Conservation (phyloP, 2,888 invertebrate species). For the Pandemis heparana region DNA sequence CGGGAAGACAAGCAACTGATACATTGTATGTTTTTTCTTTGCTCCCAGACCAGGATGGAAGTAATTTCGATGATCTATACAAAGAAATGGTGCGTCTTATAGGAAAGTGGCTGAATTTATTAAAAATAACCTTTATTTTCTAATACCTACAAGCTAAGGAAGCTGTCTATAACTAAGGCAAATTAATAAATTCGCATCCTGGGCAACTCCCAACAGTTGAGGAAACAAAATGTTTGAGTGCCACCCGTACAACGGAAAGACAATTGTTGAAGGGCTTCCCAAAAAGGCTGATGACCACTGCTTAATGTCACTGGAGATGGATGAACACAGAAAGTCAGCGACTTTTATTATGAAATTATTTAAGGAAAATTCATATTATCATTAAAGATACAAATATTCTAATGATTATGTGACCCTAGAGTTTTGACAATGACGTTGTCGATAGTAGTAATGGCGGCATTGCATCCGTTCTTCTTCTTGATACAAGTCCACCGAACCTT, state of each 20-base stretch:
- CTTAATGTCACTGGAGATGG: too few relatives aligned
- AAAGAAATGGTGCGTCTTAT: too few relatives aligned
- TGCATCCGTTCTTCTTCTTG: conserved; percentile 79
- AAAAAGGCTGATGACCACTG: too few relatives aligned
- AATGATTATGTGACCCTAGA: conserved; percentile 78
- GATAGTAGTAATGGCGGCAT: conserved; percentile 75
- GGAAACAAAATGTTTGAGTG: not conserved
- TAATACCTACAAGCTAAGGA: not conserved
- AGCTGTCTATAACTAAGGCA: not conserved
- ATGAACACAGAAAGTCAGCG: not conserved
- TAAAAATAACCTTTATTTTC: not conserved
- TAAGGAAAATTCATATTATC: not conserved
- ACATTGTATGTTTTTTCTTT: too few relatives aligned
- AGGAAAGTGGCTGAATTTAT: not conserved
- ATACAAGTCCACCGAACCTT: conserved; percentile 81
- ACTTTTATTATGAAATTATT: not conserved
- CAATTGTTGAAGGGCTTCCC: not conserved
- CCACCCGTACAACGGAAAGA: not conserved
- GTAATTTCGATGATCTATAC: too few relatives aligned
- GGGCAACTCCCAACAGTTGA: not conserved
- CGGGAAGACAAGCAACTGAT: too few relatives aligned
- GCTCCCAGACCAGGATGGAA: too few relatives aligned
- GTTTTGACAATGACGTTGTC: conserved; percentile 80
- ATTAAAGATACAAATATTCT: not conserved
- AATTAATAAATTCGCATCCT: not conserved